Evolutionary conservation across 2,113 vertebrate species (phyloP), one percentile per base, ranked within the genome.

Genomic region (Camelus dromedarius): DNA sequence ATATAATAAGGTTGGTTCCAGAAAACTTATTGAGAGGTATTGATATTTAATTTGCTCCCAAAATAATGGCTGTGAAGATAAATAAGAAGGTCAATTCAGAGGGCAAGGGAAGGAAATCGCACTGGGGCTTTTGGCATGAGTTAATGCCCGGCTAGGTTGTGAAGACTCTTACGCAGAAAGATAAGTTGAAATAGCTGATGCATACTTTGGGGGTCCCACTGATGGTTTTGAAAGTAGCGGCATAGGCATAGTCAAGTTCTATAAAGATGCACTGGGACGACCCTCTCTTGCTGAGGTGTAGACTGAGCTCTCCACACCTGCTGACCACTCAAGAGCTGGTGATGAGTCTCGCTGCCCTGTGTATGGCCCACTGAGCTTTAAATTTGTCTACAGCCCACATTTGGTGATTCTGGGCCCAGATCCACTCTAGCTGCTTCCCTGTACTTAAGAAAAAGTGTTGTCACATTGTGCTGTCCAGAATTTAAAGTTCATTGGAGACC

Each of bases 11-110:
- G 15, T 35, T 60, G 16, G 50, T 10, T 89, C 82, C 70, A 66
- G 85, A 88, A 96, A 96, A 50, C 28, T 62, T 89, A 30, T 42
- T 89, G 32, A 92, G 32, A 91, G 50, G 24, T 52, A 85, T n/a
- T 70, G 46, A 58, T 7, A 90, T 64, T 86, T 60, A 96, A 86
- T 14, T 91, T 96, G 11, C 67, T 89, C 93, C 56, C 92, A 72
- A 12, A 75, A 72, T 62, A 46, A 92, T 85, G 18, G 75, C n/a
- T 80, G 16, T 56, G 26, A 75, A 91, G 12, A 80, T 85, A 77
- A 60, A 90, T 38, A 48, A 75, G 32, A 90, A 87, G 64, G 60
- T 42, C 28, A 64, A 50, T 56, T 72, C 52, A 42, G 26, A 86
- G 14, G 24, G 46, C 3, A 48, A 58, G 14, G 22, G 20, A 64